Base-by-base conservation (phyloP, 2,888 invertebrate species). In the Sarcophaga carnaria region DNA sequence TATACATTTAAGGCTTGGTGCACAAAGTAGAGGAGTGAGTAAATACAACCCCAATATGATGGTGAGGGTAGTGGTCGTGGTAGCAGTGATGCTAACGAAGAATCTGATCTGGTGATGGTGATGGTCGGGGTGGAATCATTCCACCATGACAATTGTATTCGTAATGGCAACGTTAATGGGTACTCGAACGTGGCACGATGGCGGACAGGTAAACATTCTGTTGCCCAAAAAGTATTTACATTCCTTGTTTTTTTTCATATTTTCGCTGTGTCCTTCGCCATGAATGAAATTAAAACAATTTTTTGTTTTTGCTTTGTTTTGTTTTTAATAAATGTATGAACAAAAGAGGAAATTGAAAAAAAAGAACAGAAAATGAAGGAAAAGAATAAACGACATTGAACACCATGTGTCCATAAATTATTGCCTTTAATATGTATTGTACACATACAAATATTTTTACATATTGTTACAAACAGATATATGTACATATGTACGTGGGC, bases 331-430 rank as follows among this genome's bases (percentile, higher is more conserved):
- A 59, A 59, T 59, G 59, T n/a, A 59, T 17, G n/a, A 69, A 80
- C 22, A 14, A 63, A 67, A 74, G 27, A 14, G 47, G 25, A 54
- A 14, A 54, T 17, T 4, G 22, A 20, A 27, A 64, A 64, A 49
- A 54, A 27, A 47, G 63, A 71, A 77, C 64, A 59, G 70, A 59
- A 79, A 79, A 83, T 70, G 75, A 70, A 79, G 79, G 14, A 64
- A 74, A 79, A 20, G 69, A 69, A 78, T 67, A 25, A 45, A 75
- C 64, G 27, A 77, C 83, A 80, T 83, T 80, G 83, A 86, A 77
- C 83, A 83, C 76, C 80, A 86, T 80, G 72, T 80, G 80, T 60
- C 86, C 86, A 86, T 86, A 86, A 83, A 86, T 83, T 83, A 86
- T 86, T 80, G 83, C 80, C 80, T 80, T 86, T 80, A 76, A 74